A percentile compares a stretch with the other conserved stretches of the same genome.
phyloP scores from a whole-genome alignment of 1,140 invertebrate genomes.

The Atta texana region DNA sequence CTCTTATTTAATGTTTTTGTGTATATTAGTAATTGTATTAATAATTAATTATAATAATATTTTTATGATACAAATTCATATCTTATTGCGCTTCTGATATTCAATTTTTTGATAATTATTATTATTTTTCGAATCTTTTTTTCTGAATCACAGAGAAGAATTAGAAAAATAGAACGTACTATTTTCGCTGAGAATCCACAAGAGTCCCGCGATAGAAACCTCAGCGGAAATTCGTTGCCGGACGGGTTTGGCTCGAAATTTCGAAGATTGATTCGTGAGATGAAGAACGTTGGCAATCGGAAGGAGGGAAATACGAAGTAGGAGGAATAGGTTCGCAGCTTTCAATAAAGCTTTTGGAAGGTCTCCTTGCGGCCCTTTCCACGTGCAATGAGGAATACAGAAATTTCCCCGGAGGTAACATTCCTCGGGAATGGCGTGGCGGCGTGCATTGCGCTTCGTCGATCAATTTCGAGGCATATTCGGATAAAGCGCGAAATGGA shows the following conservation, averaged over 20 bases:
- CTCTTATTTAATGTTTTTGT: background rate
- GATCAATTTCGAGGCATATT: constrained; percentile 60
- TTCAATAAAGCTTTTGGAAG: constrained; percentile 58
- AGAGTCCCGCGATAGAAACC: background rate
- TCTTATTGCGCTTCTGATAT: background rate
- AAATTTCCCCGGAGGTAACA: constrained; percentile 74
- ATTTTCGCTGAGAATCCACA: background rate
- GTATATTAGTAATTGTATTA: background rate
- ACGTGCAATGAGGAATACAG: constrained; percentile 61
- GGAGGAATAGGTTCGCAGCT: constrained; percentile 36
- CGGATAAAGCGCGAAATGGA: constrained; percentile 55
- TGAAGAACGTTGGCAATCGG: constrained; percentile 30
- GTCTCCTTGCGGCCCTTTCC: background rate
- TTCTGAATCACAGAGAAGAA: background rate
- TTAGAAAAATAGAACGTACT: background rate
- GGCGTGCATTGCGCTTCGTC: constrained; percentile 32
- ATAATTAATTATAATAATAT: background rate
- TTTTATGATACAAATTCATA: background rate
- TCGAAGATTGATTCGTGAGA: constrained; percentile 50
- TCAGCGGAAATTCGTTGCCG: constrained; percentile 19
- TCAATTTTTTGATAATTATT: background rate
- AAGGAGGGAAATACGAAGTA: background rate
- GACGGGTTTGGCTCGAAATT: constrained; percentile 42
- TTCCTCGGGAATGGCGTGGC: constrained; percentile 22
- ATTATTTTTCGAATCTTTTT: background rate